Percentiles rank a stretch among this genome's conserved stretches.
These are phyloP conservation scores for Carposina sasakii DNA, from an alignment of 1,140 invertebrate genomes.

Conservation along the genomic window DNA sequence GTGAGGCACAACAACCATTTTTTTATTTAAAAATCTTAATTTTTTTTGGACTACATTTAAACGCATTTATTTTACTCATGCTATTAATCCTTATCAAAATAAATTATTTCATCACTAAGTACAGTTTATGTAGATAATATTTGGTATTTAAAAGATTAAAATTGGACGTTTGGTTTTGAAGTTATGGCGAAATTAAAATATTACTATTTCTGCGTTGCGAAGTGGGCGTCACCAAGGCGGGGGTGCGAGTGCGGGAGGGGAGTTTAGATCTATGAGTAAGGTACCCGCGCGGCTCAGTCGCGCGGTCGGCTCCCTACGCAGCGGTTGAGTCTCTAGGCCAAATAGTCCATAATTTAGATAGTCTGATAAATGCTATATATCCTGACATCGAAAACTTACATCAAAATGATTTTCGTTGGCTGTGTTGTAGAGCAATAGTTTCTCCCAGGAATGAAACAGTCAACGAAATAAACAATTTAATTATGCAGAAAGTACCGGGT, in stretches of 20 bases:
- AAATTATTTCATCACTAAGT: no score
- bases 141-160: no score
- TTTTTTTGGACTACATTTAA: no score
- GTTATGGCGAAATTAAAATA: conserved; percentile 10
- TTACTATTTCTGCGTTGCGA: conserved; percentile 5
- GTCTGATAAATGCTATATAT: conserved; percentile 35
- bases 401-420: conserved; percentile 27
- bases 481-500: conserved; percentile 17
- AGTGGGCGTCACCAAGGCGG: conserved; percentile 9
- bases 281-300: conserved; percentile 13
- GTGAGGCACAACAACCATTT: neutral
- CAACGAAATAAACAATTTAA: conserved; percentile 20
- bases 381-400: no score
- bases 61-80: no score
- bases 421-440: conserved; percentile 37
- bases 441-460: conserved; percentile 26
- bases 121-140: no score
- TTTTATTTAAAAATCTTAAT: conserved; percentile 1
- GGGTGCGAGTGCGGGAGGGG: conserved; percentile 11
- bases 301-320: conserved; percentile 11
- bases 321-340: conserved; percentile 21
- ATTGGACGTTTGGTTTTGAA: no score
- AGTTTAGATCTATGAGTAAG: conserved; percentile 15
- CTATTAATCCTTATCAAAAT: no score
- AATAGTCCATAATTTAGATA: conserved; percentile 29